These are phyloP conservation scores for Hymenochirus boettgeri DNA, from an alignment of 2,113 vertebrate genomes.

Conservation along the genomic window DNA sequence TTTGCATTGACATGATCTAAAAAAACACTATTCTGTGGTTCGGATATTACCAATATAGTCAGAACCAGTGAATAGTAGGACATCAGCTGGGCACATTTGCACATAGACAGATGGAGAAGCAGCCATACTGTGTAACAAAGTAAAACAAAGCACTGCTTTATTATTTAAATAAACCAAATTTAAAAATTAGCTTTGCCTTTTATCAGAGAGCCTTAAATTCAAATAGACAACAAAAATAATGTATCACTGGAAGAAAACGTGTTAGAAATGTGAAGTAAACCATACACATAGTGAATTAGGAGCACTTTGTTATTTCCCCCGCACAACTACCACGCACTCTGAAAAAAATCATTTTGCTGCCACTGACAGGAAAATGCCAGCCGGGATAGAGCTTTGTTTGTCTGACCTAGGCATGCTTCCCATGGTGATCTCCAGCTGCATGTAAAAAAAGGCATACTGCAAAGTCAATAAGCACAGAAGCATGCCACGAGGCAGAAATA, in stretches of 20 bases:
- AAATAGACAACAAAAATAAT: too few species aligned
- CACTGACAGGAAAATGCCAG: conserved; percentile 2
- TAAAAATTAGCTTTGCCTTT: neutral
- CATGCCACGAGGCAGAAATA: neutral
- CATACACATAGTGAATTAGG: neutral
- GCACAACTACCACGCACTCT: neutral
- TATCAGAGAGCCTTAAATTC: neutral
- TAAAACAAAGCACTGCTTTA: too few species aligned
- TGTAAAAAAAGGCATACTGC: neutral
- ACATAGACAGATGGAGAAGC: too few species aligned
- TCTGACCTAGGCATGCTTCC: conserved; percentile 12
- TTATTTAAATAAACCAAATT: too few species aligned
- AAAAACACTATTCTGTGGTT: too few species aligned
- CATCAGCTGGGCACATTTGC: too few species aligned
- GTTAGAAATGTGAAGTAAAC: neutral
- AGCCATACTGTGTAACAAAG: too few species aligned
- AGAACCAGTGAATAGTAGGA: too few species aligned
- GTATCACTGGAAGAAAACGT: neutral
- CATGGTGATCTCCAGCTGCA: conserved; percentile 11
- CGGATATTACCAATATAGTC: too few species aligned
- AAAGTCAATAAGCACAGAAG: neutral
- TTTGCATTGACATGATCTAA: too few species aligned
- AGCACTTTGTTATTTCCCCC: conserved; percentile 1
- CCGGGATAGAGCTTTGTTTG: neutral
- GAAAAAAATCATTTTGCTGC: conserved; percentile 15